These are phyloP conservation scores for Andrena chrysosceles DNA, from an alignment of 2,888 invertebrate genomes.

Conservation along the genomic window DNA sequence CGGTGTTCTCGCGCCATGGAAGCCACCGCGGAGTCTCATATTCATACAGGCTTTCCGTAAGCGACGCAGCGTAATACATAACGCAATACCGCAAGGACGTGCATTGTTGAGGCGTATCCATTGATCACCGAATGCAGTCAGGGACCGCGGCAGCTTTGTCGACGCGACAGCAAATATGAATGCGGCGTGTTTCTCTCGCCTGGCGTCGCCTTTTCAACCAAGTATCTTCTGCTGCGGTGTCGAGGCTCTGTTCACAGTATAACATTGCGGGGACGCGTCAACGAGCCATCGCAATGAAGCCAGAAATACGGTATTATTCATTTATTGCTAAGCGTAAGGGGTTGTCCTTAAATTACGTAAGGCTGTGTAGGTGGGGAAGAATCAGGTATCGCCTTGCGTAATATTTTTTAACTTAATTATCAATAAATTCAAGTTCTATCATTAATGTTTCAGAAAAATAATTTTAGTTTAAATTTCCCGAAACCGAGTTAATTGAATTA, in stretches of 20 bases:
- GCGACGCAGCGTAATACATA: slow-evolving; percentile 55
- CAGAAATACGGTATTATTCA: background rate
- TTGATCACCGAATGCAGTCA: slow-evolving; percentile 70
- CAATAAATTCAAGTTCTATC: too few relatives aligned
- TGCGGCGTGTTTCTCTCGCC: slow-evolving; percentile 13
- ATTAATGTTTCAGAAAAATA: too few relatives aligned
- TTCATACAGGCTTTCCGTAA: slow-evolving; percentile 6
- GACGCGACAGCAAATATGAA: slow-evolving; percentile 32
- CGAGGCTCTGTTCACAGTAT: background rate
- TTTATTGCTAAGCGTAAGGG: background rate
- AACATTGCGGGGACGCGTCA: background rate
- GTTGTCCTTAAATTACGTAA: too few relatives aligned
- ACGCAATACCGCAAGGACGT: slow-evolving; percentile 68
- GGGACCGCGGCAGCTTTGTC: slow-evolving; percentile 32
- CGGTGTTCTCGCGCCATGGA: slow-evolving; percentile 50
- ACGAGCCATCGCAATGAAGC: background rate
- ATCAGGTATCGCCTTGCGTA: too few relatives aligned
- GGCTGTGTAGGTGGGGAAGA: too few relatives aligned
- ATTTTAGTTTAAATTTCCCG: too few relatives aligned
- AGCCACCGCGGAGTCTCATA: background rate
- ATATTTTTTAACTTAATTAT: too few relatives aligned
- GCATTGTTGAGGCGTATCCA: slow-evolving; percentile 69
- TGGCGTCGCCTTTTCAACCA: slow-evolving; percentile 13
- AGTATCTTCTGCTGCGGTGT: slow-evolving; percentile 10
- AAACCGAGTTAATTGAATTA: too few relatives aligned